These are phyloP conservation scores for Chaitophorus viminalis DNA, from an alignment of 2,888 invertebrate species.

Conservation along the genomic window DNA sequence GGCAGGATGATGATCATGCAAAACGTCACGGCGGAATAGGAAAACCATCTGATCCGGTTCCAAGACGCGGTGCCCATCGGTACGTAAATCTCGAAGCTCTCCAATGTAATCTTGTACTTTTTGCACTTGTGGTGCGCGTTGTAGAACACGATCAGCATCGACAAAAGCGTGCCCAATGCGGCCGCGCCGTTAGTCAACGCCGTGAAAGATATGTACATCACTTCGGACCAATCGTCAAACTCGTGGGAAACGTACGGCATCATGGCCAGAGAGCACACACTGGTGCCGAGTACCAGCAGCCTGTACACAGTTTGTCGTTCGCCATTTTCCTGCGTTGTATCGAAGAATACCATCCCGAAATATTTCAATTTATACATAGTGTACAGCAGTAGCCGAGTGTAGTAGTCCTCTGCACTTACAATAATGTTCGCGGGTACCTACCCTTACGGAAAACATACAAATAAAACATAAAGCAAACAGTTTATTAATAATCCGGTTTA, in stretches of 20 bases:
- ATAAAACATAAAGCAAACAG: too few species aligned
- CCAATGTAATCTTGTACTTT: background rate
- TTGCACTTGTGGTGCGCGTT: background rate
- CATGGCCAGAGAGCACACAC: background rate
- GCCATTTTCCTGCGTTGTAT: background rate
- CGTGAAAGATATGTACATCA: background rate
- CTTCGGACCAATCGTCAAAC: conserved; percentile 3
- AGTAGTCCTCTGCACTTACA: too few species aligned
- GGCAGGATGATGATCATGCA: background rate
- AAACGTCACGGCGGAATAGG: background rate
- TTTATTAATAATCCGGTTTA: too few species aligned
- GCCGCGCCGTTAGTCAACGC: background rate
- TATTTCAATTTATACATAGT: background rate
- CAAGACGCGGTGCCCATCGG: background rate
- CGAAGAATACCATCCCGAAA: background rate
- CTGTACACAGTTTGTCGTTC: background rate
- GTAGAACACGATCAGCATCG: background rate
- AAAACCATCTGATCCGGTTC: background rate
- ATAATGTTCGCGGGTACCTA: too few species aligned
- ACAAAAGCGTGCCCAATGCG: background rate
- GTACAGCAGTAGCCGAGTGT: too few species aligned
- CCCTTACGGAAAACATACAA: too few species aligned
- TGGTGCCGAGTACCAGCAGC: background rate
- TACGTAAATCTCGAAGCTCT: background rate
- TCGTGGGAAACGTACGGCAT: background rate